phyloP scores from a whole-genome alignment of 2,888 invertebrate species.

The Cephonodes hylas region DNA sequence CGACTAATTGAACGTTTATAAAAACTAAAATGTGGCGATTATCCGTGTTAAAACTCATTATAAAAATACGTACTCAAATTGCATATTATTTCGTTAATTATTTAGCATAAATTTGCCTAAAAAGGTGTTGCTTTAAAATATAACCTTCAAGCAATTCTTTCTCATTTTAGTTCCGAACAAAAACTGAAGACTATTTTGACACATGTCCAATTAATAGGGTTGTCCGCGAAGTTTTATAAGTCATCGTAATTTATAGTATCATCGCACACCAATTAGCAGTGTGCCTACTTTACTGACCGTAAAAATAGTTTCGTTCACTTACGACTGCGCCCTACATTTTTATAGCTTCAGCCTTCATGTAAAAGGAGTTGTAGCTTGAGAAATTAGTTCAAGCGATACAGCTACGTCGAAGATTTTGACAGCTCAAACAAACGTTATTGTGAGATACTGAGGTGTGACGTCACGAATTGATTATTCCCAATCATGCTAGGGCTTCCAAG shows the following conservation, averaged over 20 bases:
- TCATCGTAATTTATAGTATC: constrained; percentile 37
- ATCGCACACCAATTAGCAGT: constrained; percentile 45
- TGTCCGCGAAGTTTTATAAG: constrained; percentile 3
- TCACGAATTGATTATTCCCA: too few relatives aligned
- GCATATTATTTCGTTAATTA: too few relatives aligned
- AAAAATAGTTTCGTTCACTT: constrained; percentile 41
- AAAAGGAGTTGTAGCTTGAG: constrained; percentile 28
- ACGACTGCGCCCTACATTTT: constrained; percentile 39
- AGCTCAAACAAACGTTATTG: too few relatives aligned
- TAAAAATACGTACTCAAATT: too few relatives aligned
- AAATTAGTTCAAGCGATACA: constrained; percentile 16
- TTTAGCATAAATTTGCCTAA: too few relatives aligned
- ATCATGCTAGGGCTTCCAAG: too few relatives aligned
- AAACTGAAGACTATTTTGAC: neutral
- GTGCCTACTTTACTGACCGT: constrained; percentile 43
- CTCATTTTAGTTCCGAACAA: neutral
- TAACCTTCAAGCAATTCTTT: too few relatives aligned
- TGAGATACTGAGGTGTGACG: too few relatives aligned
- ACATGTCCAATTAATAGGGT: neutral
- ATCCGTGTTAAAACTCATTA: too few relatives aligned
- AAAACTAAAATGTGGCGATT: neutral
- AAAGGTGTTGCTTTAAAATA: too few relatives aligned
- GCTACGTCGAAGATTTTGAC: neutral
- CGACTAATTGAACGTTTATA: neutral
- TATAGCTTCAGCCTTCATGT: constrained; percentile 34